Base-by-base conservation (phyloP, 2,888 invertebrate genomes). In the Sussaba pulchella region DNA sequence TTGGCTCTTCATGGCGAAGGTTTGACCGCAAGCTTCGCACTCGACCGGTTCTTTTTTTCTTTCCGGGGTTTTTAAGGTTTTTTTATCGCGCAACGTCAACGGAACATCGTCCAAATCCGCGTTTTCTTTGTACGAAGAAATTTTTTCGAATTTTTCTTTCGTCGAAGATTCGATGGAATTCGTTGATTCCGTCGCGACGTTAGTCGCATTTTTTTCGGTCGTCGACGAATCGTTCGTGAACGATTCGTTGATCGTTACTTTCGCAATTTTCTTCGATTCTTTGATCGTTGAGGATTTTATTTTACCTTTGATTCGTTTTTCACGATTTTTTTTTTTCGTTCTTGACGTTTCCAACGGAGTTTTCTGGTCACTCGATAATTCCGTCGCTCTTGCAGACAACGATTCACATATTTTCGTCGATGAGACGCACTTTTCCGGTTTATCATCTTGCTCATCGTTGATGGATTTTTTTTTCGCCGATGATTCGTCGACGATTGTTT, bases 1-100 rank as follows among this genome's bases (percentile, higher is more conserved):
- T 64, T 63, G 50, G 43, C 61, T 63, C 50, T 57, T 64, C 9
- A 64, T 47, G 0, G 52, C 4, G 10, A 93, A 94, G 0, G 90
- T 87, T 83, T 78, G 69, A 4, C 45, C 24, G 59, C 83, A 81
- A 1, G 69, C n/a, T 12, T 57, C 9, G 57, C 83, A 83, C n/a
- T 64, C 67, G 41, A 26, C 59, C 9, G 64, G 31, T 14, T 4
- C 0, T 14, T 57, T 24, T 21, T 71, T 39, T 12, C 47, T 14
- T 41, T 21, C 9, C 31, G 39, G 14, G 12, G 39, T 14, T 71
- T 59, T 61, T 17, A 9, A 19, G 36, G 52, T 19, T 12, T 47
- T 67, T 31, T 31, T 2, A 14, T 31, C 31, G 31, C 57, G 36
- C 14, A 57, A 17, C 0, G 5, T 8, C 36, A 57, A 9, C 17